A percentile compares a stretch with the other conserved stretches of the same genome.
Evolutionary conservation across 2,797 vertebrate species (phyloP).

Genomic region (Moxostoma hubbsi): DNA sequence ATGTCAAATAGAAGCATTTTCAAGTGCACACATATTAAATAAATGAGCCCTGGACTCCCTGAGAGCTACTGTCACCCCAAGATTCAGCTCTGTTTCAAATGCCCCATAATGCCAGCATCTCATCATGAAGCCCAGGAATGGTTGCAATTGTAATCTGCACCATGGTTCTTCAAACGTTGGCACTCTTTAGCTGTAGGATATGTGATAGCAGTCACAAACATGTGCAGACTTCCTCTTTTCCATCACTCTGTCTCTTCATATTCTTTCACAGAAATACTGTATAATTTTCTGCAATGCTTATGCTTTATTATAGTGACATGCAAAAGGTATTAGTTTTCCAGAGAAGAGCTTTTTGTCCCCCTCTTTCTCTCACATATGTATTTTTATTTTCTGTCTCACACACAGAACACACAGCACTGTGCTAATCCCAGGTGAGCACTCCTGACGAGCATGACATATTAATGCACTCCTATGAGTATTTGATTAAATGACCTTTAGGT

Average conservation of each 20-base stretch:
- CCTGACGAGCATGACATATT: slow-evolving; percentile 55
- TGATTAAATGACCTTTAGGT: slow-evolving; percentile 63
- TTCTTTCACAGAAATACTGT: no score
- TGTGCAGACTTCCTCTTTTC: not conserved
- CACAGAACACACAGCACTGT: slow-evolving; percentile 23
- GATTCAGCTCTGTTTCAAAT: slow-evolving; percentile 51
- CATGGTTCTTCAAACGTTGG: slow-evolving; percentile 29
- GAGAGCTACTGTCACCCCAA: slow-evolving; percentile 52
- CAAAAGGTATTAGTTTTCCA: not conserved
- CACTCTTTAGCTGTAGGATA: slow-evolving; percentile 18
- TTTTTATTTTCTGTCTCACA: not conserved
- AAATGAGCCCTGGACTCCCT: slow-evolving; percentile 35
- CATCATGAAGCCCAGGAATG: slow-evolving; percentile 56
- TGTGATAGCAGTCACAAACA: not conserved
- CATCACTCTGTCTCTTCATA: no score
- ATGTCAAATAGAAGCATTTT: no score
- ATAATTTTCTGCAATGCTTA: not conserved
- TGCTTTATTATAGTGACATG: not conserved
- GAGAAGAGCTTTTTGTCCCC: not conserved
- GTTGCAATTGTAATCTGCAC: slow-evolving; percentile 56
- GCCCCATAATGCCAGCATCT: slow-evolving; percentile 60
- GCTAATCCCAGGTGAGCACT: slow-evolving; percentile 59
- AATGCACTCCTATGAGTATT: slow-evolving; percentile 58
- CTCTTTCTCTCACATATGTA: not conserved
- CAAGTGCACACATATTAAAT: slow-evolving; percentile 26